Percentiles rank a stretch among this genome's conserved stretches.
phyloP scores from a whole-genome alignment of 2,113 vertebrate species.

The Acinonyx jubatus region DNA sequence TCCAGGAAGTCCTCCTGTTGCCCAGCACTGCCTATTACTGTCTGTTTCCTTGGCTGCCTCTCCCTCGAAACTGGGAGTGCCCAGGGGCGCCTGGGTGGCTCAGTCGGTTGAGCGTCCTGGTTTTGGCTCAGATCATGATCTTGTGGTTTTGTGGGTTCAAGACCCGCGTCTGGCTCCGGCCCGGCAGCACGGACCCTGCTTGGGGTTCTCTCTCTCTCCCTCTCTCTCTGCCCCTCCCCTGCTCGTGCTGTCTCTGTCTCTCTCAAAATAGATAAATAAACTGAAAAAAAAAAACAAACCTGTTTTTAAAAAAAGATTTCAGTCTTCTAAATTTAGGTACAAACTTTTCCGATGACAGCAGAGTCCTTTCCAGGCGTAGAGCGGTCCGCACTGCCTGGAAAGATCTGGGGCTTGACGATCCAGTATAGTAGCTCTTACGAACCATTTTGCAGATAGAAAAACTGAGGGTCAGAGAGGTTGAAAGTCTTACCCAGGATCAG shows the following conservation, averaged over 20 bases:
- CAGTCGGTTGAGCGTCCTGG: no score
- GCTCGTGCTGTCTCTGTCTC: no score
- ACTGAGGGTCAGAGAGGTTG: background rate
- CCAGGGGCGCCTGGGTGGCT: no score
- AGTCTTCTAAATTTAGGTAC: background rate
- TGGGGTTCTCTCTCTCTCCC: no score
- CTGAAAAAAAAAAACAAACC: no score
- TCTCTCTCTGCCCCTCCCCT: no score
- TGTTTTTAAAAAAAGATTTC: background rate
- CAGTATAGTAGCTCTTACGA: no score
- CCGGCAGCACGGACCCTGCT: no score
- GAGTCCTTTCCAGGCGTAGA: background rate
- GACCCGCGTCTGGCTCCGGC: accelerated
- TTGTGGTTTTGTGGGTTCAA: no score
- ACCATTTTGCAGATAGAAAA: background rate
- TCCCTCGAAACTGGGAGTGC: background rate
- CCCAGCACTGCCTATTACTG: background rate
- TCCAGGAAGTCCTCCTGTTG: background rate
- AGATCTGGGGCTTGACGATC: background rate
- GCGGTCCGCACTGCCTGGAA: background rate
- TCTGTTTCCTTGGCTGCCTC: background rate
- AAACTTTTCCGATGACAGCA: background rate
- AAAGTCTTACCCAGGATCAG: background rate
- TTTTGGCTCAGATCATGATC: no score
- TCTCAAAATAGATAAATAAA: no score